Conservation (phyloP, 1,140 invertebrate species). For the Paralvinella palmiformis region DNA sequence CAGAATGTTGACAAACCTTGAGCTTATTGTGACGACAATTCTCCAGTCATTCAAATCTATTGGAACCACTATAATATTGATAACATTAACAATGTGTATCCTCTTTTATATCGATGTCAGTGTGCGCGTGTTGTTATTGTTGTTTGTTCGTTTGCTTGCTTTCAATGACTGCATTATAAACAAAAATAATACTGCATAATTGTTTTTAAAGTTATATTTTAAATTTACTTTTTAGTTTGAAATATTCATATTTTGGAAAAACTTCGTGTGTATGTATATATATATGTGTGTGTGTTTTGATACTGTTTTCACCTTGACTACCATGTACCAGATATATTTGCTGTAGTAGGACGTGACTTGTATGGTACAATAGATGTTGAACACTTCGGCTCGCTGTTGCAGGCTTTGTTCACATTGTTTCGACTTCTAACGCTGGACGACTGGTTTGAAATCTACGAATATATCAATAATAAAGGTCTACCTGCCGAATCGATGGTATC, state of each 20-base stretch:
- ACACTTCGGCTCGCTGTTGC: constrained; percentile 30
- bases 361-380: constrained; percentile 25
- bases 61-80: constrained; percentile 35
- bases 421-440: constrained; percentile 31
- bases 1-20: constrained; percentile 33
- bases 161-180: too few relatives aligned
- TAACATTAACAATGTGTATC: constrained; percentile 34
- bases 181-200: too few relatives aligned
- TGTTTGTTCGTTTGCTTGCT: neutral
- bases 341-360: constrained; percentile 35
- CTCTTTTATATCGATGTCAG: neutral
- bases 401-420: constrained; percentile 33
- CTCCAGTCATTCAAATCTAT: constrained; percentile 36
- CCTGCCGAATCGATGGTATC: too few relatives aligned
- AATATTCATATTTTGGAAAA: too few relatives aligned
- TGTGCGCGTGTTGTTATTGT: neutral
- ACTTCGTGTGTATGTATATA: too few relatives aligned
- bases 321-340: constrained; percentile 32
- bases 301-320: neutral
- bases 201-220: too few relatives aligned
- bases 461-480: constrained; percentile 16
- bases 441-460: constrained; percentile 29
- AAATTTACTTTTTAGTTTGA: too few relatives aligned
- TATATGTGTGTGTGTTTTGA: too few relatives aligned
- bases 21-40: constrained; percentile 37